Percentiles rank a stretch among this genome's conserved stretches.
These are phyloP conservation scores for Luidia sarsii DNA, from an alignment of 53 echinoderm and acorn worm species.

Conservation along the genomic window DNA sequence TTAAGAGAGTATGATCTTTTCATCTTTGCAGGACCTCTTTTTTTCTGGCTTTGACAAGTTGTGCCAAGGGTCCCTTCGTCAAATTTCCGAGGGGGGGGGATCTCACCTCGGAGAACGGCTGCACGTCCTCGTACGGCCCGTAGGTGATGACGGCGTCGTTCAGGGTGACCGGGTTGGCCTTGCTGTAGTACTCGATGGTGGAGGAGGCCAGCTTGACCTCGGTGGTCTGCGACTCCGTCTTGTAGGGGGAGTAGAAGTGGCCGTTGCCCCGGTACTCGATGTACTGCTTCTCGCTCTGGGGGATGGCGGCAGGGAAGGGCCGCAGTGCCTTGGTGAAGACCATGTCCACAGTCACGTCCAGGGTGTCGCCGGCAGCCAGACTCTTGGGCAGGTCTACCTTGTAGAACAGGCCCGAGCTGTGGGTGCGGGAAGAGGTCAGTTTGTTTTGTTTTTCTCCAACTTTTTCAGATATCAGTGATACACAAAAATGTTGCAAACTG, in stretches of 20 bases:
- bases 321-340: constrained; percentile 78
- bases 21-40: too few species aligned
- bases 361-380: constrained; percentile 62
- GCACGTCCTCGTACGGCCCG: constrained; percentile 91
- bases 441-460: too few species aligned
- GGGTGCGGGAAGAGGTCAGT: too few species aligned
- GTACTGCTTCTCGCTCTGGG: constrained; percentile 93
- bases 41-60: too few species aligned
- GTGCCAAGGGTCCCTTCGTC: too few species aligned
- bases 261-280: constrained; percentile 79
- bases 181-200: constrained; percentile 79
- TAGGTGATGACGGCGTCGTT: constrained; percentile 84
- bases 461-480: too few species aligned
- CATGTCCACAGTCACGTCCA: constrained; percentile 69
- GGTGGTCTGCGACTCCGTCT: constrained; percentile 81
- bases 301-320: constrained; percentile 86
- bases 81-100: too few species aligned
- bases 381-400: constrained; percentile 67
- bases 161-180: constrained; percentile 79
- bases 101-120: constrained; percentile 71
- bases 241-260: constrained; percentile 87
- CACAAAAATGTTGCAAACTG: too few species aligned
- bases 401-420: constrained; percentile 68
- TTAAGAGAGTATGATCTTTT: too few species aligned
- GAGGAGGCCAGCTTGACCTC: constrained; percentile 85